Evolutionary conservation across 2,888 invertebrate species (phyloP).

Genomic region (Laothoe populi): DNA sequence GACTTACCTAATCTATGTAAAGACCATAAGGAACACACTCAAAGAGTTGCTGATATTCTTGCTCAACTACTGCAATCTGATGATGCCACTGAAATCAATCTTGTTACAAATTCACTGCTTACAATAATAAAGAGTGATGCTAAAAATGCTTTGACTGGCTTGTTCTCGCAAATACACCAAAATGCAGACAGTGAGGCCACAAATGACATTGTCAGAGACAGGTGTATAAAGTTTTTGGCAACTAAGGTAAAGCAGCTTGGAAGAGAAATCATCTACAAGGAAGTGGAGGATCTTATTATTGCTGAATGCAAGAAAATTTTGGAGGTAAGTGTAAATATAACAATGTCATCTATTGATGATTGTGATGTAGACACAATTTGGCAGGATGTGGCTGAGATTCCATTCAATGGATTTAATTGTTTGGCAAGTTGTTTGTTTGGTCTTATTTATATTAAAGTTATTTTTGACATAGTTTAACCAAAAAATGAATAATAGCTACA

Average conservation of each 20-base stretch:
- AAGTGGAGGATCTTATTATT: conserved; percentile 93
- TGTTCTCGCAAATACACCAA: conserved; percentile 85
- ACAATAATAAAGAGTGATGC: conserved; percentile 91
- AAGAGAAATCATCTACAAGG: conserved; percentile 90
- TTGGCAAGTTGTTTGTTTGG: no score
- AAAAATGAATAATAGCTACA: no score
- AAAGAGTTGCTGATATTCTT: conserved; percentile 95
- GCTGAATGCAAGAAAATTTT: conserved; percentile 94
- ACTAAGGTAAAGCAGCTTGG: conserved; percentile 92
- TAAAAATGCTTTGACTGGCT: conserved; percentile 84
- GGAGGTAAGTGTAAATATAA: conserved; percentile 78
- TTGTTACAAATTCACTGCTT: conserved; percentile 93
- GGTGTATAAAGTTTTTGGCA: conserved; percentile 94
- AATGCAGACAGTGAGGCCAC: conserved; percentile 80
- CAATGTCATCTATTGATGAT: not conserved
- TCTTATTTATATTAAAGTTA: no score
- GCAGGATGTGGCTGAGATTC: no score
- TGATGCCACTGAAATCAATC: conserved; percentile 92
- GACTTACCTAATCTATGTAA: conserved; percentile 95
- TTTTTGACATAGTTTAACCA: no score
- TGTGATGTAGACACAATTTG: no score
- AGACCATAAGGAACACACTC: conserved; percentile 92
- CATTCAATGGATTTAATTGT: no score
- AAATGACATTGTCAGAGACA: conserved; percentile 90
- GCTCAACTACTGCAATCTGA: conserved; percentile 95